Evolutionary conservation across 2,797 vertebrate species (phyloP).

Genomic region (Graptemys geographica): DNA sequence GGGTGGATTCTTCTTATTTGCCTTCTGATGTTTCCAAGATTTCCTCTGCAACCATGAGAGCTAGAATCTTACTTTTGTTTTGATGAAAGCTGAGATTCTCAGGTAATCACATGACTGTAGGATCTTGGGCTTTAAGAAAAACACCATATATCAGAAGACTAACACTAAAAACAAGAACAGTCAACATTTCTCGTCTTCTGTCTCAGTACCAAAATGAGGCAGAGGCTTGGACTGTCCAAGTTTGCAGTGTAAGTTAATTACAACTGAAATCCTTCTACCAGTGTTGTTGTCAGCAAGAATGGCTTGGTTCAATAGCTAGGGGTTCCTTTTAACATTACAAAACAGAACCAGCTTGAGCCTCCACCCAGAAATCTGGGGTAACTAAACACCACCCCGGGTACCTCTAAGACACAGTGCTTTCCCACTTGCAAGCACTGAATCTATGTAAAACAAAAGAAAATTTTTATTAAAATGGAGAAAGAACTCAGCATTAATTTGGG

Average conservation of each 20-base stretch:
- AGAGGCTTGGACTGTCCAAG: neutral
- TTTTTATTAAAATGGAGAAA: neutral
- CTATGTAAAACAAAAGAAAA: neutral
- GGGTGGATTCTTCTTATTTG: neutral
- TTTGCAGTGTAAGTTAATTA: constrained; percentile 4
- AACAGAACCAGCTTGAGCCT: neutral
- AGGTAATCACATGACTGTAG: neutral
- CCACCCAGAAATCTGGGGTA: neutral
- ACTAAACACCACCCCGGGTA: neutral
- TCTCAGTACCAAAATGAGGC: neutral
- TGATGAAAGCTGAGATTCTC: neutral
- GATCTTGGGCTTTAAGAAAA: neutral
- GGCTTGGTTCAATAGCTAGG: neutral
- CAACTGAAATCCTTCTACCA: neutral
- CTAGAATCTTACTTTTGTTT: neutral
- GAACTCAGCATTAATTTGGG: neutral
- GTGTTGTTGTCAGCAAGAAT: neutral
- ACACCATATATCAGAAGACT: neutral
- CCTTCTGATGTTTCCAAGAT: neutral
- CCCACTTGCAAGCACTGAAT: neutral
- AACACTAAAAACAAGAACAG: neutral
- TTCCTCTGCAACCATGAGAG: neutral
- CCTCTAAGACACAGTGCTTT: neutral
- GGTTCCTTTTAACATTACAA: neutral
- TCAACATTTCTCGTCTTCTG: neutral